Base-by-base conservation (phyloP, 2,797 vertebrate species). In the Schizopygopsis pylzovi region DNA sequence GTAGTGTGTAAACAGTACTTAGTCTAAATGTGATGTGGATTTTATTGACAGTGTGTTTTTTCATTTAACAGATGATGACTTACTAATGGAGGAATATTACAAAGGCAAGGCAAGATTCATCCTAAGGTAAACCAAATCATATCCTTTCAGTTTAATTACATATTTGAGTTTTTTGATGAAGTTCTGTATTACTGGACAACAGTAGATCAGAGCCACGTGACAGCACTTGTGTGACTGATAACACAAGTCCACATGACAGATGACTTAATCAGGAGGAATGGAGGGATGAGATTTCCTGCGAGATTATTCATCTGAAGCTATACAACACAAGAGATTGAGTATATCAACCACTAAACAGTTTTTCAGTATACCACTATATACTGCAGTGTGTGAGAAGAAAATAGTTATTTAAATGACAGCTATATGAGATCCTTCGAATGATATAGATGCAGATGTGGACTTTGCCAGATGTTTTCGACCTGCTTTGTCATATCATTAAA, bases 381-480 rank as follows among this genome's bases (percentile, higher is more conserved):
- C 13, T 25, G 54, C 54, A 61, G 7, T 25, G 22, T n/a, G 2
- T 15, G 3, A 78, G 54, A 59, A 13, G 22, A 78, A 43, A 78
- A 10, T 13, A 0, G 4, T n/a, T 59, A 10, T 43, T 59, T 25
- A 61, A 59, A 33, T 28, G 49, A 18, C 37, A 61, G 1, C 13
- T 73, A 73, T 25, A 20, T 18, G 16, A 79, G 47, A 37, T 10
- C 18, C 41, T 72, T 22, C 45, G 20, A 12, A n/a, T 25, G 8
- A 65, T 63, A 12, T 2, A 16, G 15, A 71, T 25, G 20, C 15
- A 88, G 88, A 86, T 91, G 91, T 91, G 90, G 65, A 61, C n/a
- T 13, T 16, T 63, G 86, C 91, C 93, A 94, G 92, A 93, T 94
- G 92, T 92, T 90, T 84, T 67, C n/a, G 72, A 68, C n/a, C 77